A percentile compares a stretch with the other conserved stretches of the same genome.
These are phyloP conservation scores for Oxyura jamaicensis DNA, from an alignment of 2,113 vertebrate genomes.

Conservation along the genomic window DNA sequence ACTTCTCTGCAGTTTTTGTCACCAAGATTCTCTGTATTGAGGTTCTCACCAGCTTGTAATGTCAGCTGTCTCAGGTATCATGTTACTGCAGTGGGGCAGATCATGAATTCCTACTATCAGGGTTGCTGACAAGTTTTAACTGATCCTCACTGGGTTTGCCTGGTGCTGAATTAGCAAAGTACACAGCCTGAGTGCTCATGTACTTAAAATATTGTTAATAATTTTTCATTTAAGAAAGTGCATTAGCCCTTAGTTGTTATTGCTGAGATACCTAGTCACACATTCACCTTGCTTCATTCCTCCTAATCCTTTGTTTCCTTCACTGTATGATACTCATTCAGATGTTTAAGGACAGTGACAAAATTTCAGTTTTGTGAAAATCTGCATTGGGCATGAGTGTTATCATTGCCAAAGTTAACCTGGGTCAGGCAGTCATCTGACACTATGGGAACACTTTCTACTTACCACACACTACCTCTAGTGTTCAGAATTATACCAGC, in stretches of 20 bases:
- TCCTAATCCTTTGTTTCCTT: not conserved
- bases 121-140: not conserved
- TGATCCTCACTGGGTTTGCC: not conserved
- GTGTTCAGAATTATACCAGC: not conserved
- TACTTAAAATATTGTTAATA: not conserved
- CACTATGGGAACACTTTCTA: not conserved
- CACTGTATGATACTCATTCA: not conserved
- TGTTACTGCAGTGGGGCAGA: not conserved
- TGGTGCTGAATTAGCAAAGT: not conserved
- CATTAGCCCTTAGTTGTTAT: not conserved
- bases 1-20: not conserved
- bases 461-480: rapidly evolving
- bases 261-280: not conserved
- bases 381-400: not conserved
- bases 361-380: not conserved
- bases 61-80: not conserved
- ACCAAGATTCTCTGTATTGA: not conserved
- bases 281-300: not conserved
- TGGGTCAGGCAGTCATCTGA: not conserved
- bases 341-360: not conserved
- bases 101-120: not conserved
- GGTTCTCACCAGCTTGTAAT: not conserved
- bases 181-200: not conserved
- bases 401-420: not conserved
- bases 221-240: not conserved